phyloP scores from a whole-genome alignment of 2,888 invertebrate species.

The Apamea anceps region DNA sequence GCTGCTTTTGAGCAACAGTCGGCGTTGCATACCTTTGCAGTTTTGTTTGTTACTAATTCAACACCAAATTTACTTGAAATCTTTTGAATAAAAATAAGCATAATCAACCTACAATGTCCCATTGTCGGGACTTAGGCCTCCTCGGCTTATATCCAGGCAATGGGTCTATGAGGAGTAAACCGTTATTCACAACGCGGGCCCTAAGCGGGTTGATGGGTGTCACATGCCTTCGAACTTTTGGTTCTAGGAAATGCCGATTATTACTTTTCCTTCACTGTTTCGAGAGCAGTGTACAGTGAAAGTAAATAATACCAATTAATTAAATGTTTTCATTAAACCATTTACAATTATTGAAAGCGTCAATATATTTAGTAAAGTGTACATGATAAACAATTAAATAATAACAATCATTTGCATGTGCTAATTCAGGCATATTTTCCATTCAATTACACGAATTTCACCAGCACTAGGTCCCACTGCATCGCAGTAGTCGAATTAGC shows the following conservation, averaged over 20 bases:
- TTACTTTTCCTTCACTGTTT: no score
- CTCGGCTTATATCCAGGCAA: no score
- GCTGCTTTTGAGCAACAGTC: background rate
- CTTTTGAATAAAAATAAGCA: no score
- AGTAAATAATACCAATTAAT: background rate
- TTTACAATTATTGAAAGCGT: background rate
- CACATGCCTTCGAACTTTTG: background rate
- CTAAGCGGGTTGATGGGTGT: background rate
- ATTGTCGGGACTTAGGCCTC: background rate
- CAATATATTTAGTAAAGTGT: background rate
- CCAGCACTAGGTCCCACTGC: constrained; percentile 63
- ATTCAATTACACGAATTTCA: constrained; percentile 69
- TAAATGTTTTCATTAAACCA: background rate
- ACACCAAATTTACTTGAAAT: no score
- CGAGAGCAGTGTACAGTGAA: no score
- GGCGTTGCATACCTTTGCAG: no score
- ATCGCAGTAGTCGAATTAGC: constrained; percentile 68
- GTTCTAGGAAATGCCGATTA: background rate
- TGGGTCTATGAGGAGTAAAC: no score
- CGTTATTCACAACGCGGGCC: background rate
- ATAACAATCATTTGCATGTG: background rate
- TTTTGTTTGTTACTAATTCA: no score
- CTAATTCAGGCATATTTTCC: constrained; percentile 64
- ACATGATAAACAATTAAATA: background rate
- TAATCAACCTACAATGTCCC: no score